Evolutionary conservation across 2,113 vertebrate species (phyloP).

Genomic region (Pelobates fuscus): DNA sequence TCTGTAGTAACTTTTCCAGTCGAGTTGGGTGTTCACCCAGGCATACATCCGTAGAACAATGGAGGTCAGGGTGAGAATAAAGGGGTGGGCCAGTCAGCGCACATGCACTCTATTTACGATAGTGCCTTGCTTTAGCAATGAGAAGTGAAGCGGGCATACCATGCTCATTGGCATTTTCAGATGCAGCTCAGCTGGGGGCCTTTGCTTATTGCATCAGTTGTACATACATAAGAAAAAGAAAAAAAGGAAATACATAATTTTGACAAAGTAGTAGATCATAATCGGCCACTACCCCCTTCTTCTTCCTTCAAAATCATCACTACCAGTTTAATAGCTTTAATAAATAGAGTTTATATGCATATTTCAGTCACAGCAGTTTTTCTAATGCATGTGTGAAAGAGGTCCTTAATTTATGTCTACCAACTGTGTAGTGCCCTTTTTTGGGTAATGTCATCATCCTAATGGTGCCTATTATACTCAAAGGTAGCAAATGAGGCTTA

Average conservation of each 20-base stretch:
- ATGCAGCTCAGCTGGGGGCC: conserved; percentile 86
- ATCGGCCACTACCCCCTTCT: conserved; percentile 60
- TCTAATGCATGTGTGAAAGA: conserved; percentile 84
- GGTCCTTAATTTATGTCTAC: conserved; percentile 87
- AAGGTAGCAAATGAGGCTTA: conserved; percentile 97
- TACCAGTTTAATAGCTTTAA: conserved; percentile 80
- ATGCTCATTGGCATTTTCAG: conserved; percentile 97
- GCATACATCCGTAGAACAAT: conserved; percentile 69
- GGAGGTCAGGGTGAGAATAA: conserved; percentile 71
- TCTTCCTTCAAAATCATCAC: conserved; percentile 68
- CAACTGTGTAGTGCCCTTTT: conserved; percentile 91
- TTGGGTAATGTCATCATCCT: conserved; percentile 89
- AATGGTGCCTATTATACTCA: conserved; percentile 97
- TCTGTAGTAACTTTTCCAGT: conserved; percentile 74
- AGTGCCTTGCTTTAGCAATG: conserved; percentile 73
- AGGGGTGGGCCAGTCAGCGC: conserved; percentile 64
- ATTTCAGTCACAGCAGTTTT: conserved; percentile 89
- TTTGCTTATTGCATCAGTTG: conserved; percentile 78
- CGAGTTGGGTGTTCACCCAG: conserved; percentile 65
- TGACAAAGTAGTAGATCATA: conserved; percentile 75
- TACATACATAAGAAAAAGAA: conserved; percentile 67
- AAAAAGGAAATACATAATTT: conserved; percentile 78
- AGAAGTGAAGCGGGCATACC: conserved; percentile 81
- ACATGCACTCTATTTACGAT: conserved; percentile 74
- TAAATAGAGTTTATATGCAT: conserved; percentile 81